These are phyloP conservation scores for Acromyrmex echinatior DNA, from an alignment of 1,140 invertebrate species.

Conservation along the genomic window DNA sequence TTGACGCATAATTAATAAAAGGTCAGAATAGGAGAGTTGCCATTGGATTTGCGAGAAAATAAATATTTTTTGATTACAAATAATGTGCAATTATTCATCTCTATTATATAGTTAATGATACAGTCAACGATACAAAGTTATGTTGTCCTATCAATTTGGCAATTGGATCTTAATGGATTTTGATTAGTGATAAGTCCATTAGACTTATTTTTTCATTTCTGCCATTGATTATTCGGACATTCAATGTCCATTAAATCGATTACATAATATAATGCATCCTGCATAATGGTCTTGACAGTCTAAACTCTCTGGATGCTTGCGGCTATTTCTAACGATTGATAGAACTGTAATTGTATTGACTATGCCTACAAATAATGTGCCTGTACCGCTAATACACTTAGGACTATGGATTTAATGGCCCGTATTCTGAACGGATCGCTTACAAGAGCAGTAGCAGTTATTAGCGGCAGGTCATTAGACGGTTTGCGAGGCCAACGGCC, in stretches of 20 bases:
- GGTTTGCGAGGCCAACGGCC: conserved; percentile 74
- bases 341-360: conserved; percentile 59
- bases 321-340: conserved; percentile 58
- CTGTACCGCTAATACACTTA: conserved; percentile 74
- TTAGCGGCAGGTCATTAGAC: conserved; percentile 76
- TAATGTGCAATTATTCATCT: conserved; percentile 2
- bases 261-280: conserved; percentile 11
- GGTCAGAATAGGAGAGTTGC: neutral
- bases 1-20: neutral
- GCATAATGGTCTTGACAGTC: conserved; percentile 38
- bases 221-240: neutral
- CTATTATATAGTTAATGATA: neutral
- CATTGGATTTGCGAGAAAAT: neutral
- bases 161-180: neutral
- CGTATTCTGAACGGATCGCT: conserved; percentile 75
- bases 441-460: conserved; percentile 76
- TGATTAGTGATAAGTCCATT: neutral
- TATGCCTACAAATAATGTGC: conserved; percentile 69
- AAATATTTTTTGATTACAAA: conserved; percentile 6
- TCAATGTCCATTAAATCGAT: neutral
- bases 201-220: neutral
- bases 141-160: neutral
- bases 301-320: conserved; percentile 50
- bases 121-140: neutral
- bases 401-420: conserved; percentile 73